Conservation (phyloP, 2,888 invertebrate genomes). For the Ennomos fuscantarius region DNA sequence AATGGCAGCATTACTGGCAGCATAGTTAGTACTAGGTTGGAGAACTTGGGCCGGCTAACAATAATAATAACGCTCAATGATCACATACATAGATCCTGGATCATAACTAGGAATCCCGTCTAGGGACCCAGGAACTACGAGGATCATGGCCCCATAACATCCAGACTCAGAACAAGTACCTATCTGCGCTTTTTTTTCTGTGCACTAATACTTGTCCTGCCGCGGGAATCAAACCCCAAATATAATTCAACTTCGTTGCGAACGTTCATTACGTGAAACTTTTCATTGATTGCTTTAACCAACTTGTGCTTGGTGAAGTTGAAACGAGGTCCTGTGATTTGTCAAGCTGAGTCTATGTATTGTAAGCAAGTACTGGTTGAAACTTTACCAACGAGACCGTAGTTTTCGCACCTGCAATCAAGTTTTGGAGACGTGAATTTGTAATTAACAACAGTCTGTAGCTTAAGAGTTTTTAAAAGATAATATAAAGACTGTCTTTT, state of each 20-base stretch:
- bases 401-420: slow-evolving; percentile 17
- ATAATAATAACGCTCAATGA: no score
- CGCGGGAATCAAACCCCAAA: not conserved
- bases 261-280: slow-evolving; percentile 38
- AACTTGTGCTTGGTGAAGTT: slow-evolving; percentile 48
- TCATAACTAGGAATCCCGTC: no score
- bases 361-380: slow-evolving; percentile 43
- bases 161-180: no score
- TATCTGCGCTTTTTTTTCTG: no score
- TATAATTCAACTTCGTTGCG: not conserved
- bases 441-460: slow-evolving; percentile 14
- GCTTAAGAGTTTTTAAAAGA: not conserved
- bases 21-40: no score
- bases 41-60: no score
- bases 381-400: slow-evolving; percentile 33
- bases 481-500: not conserved
- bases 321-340: slow-evolving; percentile 58
- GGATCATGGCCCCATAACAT: no score
- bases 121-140: no score
- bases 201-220: no score
- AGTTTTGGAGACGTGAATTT: slow-evolving; percentile 31
- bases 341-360: slow-evolving; percentile 53
- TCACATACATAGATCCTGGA: no score
- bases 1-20: no score
- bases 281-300: slow-evolving; percentile 58